Percentiles rank a stretch among this genome's conserved stretches.
Evolutionary conservation across 1,140 invertebrate species (phyloP).

Genomic region (Ruditapes philippinarum): DNA sequence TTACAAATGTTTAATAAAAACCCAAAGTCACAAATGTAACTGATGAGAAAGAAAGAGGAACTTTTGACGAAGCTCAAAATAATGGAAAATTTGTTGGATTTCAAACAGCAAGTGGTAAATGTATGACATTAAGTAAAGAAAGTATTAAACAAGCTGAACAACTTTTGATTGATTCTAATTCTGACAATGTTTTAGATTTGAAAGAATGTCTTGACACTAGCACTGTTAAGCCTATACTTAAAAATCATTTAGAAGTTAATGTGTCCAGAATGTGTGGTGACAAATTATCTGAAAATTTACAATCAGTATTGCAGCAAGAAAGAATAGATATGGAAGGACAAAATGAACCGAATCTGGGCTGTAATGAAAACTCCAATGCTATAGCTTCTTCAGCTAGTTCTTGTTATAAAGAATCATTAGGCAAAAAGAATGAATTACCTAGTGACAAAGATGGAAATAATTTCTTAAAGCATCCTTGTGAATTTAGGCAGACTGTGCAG

Average conservation of each 20-base stretch:
- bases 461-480: too few species aligned
- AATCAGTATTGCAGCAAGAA: too few species aligned
- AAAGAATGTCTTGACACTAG: not conserved
- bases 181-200: not conserved
- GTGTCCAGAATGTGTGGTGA: too few species aligned
- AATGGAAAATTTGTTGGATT: slow-evolving; percentile 52
- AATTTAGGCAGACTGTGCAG: not conserved
- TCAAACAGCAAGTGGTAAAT: slow-evolving; percentile 57
- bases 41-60: not conserved
- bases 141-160: slow-evolving; percentile 40
- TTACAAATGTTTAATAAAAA: too few species aligned
- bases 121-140: slow-evolving; percentile 43
- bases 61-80: not conserved
- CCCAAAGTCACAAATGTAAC: not conserved
- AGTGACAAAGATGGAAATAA: not conserved
- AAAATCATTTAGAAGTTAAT: too few species aligned
- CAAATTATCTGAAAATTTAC: too few species aligned
- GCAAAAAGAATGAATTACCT: not conserved
- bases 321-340: too few species aligned
- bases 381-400: slow-evolving; percentile 68
- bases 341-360: too few species aligned
- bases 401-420: not conserved
- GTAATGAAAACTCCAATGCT: slow-evolving; percentile 7
- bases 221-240: not conserved
- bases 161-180: slow-evolving; percentile 15